These are phyloP conservation scores for Nemotelus nigrinus DNA, from an alignment of 2,888 invertebrate species.

Conservation along the genomic window DNA sequence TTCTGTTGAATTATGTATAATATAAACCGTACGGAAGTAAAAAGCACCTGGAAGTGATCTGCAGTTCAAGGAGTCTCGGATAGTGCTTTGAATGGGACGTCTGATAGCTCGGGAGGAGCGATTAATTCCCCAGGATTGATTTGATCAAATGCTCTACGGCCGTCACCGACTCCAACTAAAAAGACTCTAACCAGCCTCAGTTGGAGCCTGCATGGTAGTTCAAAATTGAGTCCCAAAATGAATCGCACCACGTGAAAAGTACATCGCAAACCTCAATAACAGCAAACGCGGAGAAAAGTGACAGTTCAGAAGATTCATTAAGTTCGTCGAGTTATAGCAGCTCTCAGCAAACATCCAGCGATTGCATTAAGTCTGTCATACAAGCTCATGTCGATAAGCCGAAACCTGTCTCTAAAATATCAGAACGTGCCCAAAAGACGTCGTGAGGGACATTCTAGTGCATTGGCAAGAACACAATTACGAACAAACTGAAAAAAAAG, in stretches of 20 bases:
- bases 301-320: slow-evolving; percentile 53
- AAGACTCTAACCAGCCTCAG: slow-evolving; percentile 47
- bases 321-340: slow-evolving; percentile 54
- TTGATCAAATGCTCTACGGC: slow-evolving; percentile 67
- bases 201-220: slow-evolving; percentile 59
- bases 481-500: too few relatives aligned
- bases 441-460: slow-evolving; percentile 67
- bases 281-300: slow-evolving; percentile 50
- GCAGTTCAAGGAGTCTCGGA: slow-evolving; percentile 69
- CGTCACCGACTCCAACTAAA: slow-evolving; percentile 61
- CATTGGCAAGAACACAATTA: too few relatives aligned
- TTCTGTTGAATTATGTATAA: slow-evolving; percentile 1
- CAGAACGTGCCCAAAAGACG: slow-evolving; percentile 77
- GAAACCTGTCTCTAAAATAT: slow-evolving; percentile 61
- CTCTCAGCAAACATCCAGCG: slow-evolving; percentile 50
- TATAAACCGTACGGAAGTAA: slow-evolving; percentile 27
- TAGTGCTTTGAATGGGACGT: slow-evolving; percentile 72
- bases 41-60: slow-evolving; percentile 37
- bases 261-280: slow-evolving; percentile 50
- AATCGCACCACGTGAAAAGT: slow-evolving; percentile 50
- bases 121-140: slow-evolving; percentile 72
- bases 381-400: slow-evolving; percentile 54
- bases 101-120: slow-evolving; percentile 73
- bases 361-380: slow-evolving; percentile 24
- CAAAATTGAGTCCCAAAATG: slow-evolving; percentile 57